A percentile compares a stretch with the other conserved stretches of the same genome.
phyloP scores from a whole-genome alignment of 1,140 invertebrate genomes.

The Ostrea edulis region DNA sequence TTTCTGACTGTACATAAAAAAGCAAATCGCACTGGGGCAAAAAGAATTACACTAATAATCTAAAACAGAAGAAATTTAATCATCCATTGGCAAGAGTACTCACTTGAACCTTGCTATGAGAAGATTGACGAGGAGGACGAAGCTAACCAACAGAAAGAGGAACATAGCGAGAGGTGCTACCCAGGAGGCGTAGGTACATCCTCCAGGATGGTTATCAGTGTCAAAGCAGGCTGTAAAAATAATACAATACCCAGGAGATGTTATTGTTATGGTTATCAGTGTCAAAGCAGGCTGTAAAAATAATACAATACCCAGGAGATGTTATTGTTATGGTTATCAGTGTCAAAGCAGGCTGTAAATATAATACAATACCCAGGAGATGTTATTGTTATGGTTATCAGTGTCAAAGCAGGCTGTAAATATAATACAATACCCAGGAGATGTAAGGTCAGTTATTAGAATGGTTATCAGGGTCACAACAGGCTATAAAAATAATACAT shows the following conservation, averaged over 20 bases:
- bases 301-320: too few relatives aligned
- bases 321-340: too few relatives aligned
- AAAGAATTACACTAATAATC: neutral
- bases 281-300: neutral
- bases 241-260: neutral
- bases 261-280: neutral
- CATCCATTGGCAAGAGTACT: conserved; percentile 59
- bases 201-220: conserved; percentile 47
- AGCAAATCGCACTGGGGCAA: neutral
- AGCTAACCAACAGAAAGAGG: conserved; percentile 95
- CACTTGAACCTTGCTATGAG: conserved; percentile 98
- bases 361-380: too few relatives aligned
- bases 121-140: conserved; percentile 97
- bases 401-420: too few relatives aligned
- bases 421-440: too few relatives aligned
- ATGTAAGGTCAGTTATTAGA: neutral
- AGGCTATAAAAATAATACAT: neutral
- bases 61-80: neutral
- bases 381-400: too few relatives aligned
- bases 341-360: too few relatives aligned
- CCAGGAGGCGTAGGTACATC: conserved; percentile 93
- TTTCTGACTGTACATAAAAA: too few relatives aligned
- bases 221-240: conserved; percentile 69
- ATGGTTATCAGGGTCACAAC: neutral
- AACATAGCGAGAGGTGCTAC: conserved; percentile 96